phyloP scores from a whole-genome alignment of 2,888 invertebrate genomes.

The Lithosia quadra region DNA sequence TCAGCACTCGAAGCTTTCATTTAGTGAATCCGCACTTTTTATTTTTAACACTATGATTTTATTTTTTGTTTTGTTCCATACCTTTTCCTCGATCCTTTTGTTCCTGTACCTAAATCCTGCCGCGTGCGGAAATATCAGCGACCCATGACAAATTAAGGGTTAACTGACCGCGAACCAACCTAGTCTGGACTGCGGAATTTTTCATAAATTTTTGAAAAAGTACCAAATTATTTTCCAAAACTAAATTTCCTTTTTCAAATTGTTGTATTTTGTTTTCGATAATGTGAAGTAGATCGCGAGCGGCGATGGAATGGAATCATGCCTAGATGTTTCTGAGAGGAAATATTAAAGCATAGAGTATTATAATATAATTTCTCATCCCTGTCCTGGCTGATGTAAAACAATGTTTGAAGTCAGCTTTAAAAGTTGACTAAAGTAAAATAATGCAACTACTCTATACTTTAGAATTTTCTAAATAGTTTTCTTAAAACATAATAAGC shows the following conservation, averaged over 20 bases:
- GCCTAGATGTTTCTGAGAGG: neutral
- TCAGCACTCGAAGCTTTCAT: slow-evolving; percentile 49
- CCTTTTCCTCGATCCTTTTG: slow-evolving; percentile 50
- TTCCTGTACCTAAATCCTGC: slow-evolving; percentile 45
- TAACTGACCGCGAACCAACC: slow-evolving; percentile 23
- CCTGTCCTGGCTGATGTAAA: neutral
- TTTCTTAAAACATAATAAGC: neutral
- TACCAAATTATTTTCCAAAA: slow-evolving; percentile 15
- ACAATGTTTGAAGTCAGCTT: neutral
- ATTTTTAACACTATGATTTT: slow-evolving; percentile 53
- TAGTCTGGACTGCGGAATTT: slow-evolving; percentile 22
- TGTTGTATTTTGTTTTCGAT: slow-evolving; percentile 10
- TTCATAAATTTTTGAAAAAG: slow-evolving; percentile 23
- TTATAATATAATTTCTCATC: neutral
- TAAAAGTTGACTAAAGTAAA: neutral
- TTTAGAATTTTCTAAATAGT: neutral
- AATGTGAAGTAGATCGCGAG: slow-evolving; percentile 15
- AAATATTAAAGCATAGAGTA: slow-evolving; percentile 8
- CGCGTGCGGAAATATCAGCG: slow-evolving; percentile 57
- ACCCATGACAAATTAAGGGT: slow-evolving; percentile 25
- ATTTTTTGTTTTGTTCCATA: slow-evolving; percentile 51
- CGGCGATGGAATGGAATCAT: slow-evolving; percentile 8
- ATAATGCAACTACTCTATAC: slow-evolving; percentile 7
- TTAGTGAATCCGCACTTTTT: slow-evolving; percentile 63
- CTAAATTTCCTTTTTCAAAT: slow-evolving; percentile 20